Evolutionary conservation across 1,140 invertebrate species (phyloP), one percentile per base, ranked within the genome.

Genomic region (Brachionus rubens): DNA sequence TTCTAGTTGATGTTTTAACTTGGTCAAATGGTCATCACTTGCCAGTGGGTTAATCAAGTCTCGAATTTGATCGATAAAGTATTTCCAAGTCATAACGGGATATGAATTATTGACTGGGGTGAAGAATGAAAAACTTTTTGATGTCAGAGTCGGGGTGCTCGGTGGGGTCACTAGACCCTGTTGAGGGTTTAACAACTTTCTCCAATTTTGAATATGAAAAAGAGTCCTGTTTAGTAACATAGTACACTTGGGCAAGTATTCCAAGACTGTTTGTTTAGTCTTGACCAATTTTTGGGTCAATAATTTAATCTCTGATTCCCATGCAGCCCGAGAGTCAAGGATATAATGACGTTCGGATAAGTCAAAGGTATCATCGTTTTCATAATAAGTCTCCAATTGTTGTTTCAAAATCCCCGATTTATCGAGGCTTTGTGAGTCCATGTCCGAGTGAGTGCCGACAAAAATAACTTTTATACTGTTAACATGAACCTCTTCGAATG

Each of bases 41-140:
- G 89, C 89, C 16, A 91, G 82, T 16, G 90, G 88, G 82, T 91
- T 91, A 1, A 91, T 87, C 77, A 89, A 86, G 50, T 83, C 81
- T 28, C 89, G 83, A 6, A 90, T 83, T 77, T 88, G 82, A 21
- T 89, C 86, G 30, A 87, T 84, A 82, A 91, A 91, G 68, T 87
- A 84, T n/a, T 86, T 81, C 87, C 88, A 89, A n/a, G 87, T 85
- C 77, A 91, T 85, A 0, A 91, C 88, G 0, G 90, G 90, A 59
- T 40, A 76, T 1, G 48, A 36, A 12, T 54, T 75, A 1, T 6
- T 6, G 4, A 65, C 21, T 50, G n/a, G 47, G 24, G 40, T 24
- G 12, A n/a, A 0, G 1, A 48, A 48, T 14, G 16, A 16, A 30
- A 30, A 50, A 54, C 2, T 21, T 50, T 9, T 72, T 19, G 43